These are phyloP conservation scores for Erynnis tages DNA, from an alignment of 2,888 invertebrate species.

Conservation along the genomic window DNA sequence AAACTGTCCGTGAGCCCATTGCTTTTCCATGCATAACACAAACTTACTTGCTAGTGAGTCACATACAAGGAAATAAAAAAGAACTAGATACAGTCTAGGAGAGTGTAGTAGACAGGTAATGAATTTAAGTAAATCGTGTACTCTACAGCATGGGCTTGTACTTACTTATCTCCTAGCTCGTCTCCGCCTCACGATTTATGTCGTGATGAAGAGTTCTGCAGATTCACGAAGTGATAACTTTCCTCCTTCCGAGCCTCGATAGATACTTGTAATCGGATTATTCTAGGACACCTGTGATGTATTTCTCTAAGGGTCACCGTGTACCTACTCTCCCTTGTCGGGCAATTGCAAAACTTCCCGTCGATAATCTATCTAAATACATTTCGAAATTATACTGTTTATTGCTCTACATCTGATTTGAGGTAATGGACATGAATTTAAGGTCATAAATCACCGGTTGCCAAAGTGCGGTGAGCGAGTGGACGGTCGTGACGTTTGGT, in stretches of 20 bases:
- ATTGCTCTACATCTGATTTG: background rate
- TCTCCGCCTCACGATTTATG: slow-evolving; percentile 47
- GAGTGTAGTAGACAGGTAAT: slow-evolving; percentile 16
- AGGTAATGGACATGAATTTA: background rate
- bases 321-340: too few relatives aligned
- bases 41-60: too few relatives aligned
- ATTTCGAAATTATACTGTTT: background rate
- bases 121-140: slow-evolving; percentile 34
- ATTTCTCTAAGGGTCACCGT: background rate
- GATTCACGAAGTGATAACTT: slow-evolving; percentile 73
- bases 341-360: too few relatives aligned
- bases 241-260: slow-evolving; percentile 44
- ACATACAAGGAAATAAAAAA: background rate
- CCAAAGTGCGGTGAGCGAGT: slow-evolving; percentile 3
- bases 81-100: background rate
- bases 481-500: slow-evolving; percentile 36
- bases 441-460: slow-evolving; percentile 10
- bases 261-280: slow-evolving; percentile 15
- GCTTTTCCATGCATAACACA: too few relatives aligned
- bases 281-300: slow-evolving; percentile 16
- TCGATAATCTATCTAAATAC: too few relatives aligned
- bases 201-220: slow-evolving; percentile 59
- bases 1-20: too few relatives aligned
- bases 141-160: slow-evolving; percentile 36
- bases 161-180: slow-evolving; percentile 37